phyloP scores from a whole-genome alignment of 2,888 invertebrate species.

The Steinernema hermaphroditum region DNA sequence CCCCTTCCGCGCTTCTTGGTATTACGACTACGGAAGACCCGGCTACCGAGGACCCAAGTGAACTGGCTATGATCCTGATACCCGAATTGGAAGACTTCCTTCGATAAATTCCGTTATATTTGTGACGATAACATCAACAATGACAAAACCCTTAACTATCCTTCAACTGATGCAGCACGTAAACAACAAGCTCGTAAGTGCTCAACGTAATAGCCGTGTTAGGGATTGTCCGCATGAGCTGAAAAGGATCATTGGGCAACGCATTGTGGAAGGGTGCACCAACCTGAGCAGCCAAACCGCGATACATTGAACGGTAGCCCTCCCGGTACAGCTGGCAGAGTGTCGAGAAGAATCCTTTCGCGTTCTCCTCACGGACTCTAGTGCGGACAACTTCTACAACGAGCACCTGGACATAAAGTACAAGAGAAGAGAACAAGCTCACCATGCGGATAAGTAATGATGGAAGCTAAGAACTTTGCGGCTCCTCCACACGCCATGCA shows the following conservation, averaged over 20 bases:
- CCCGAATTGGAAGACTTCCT: too few species aligned
- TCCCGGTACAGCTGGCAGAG: slow-evolving; percentile 83
- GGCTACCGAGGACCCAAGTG: too few species aligned
- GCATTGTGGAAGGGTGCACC: background rate
- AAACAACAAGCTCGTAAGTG: slow-evolving; percentile 80
- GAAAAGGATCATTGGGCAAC: background rate
- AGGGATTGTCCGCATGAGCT: slow-evolving; percentile 81
- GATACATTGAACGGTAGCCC: slow-evolving; percentile 86
- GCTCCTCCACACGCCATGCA: slow-evolving; percentile 85
- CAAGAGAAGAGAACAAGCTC: slow-evolving; percentile 60
- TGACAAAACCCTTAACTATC: background rate
- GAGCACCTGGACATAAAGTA: slow-evolving; percentile 1
- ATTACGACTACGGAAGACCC: too few species aligned
- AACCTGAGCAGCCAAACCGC: slow-evolving; percentile 73
- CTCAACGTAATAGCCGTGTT: slow-evolving; percentile 99
- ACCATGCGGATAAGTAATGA: slow-evolving; percentile 93
- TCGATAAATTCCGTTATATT: too few species aligned
- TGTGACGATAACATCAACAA: too few species aligned
- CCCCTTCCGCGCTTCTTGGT: too few species aligned
- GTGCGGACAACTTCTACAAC: slow-evolving; percentile 90
- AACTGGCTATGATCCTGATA: too few species aligned
- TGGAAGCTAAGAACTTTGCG: slow-evolving; percentile 90
- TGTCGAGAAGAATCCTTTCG: slow-evolving; percentile 91
- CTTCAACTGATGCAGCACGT: slow-evolving; percentile 47
- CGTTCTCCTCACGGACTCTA: slow-evolving; percentile 91